Evolutionary conservation across 2,888 invertebrate genomes (phyloP).

Genomic region (Lycocerus yunnanus): DNA sequence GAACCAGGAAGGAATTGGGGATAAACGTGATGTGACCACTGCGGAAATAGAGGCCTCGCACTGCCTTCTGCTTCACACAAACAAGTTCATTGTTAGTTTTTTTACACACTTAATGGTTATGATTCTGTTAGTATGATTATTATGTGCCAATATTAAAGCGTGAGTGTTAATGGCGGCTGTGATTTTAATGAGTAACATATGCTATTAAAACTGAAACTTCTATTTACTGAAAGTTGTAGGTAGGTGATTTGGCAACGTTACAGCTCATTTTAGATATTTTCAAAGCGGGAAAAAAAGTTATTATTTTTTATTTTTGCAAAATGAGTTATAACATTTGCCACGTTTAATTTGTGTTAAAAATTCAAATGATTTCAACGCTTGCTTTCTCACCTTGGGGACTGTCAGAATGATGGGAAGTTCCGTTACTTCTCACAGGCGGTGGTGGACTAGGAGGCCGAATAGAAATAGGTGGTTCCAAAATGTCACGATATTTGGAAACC

Average conservation of each 20-base stretch:
- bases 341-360: background rate
- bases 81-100: conserved; percentile 28
- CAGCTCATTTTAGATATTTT: background rate
- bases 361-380: conserved; percentile 31
- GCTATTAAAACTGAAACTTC: background rate
- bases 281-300: background rate
- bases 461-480: conserved; percentile 89
- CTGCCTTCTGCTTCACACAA: conserved; percentile 54
- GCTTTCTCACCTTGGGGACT: conserved; percentile 63
- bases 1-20: conserved; percentile 92
- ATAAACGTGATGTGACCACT: conserved; percentile 94
- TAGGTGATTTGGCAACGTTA: background rate
- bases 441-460: conserved; percentile 69
- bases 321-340: background rate
- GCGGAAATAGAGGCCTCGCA: conserved; percentile 86
- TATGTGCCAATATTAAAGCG: conserved; percentile 34
- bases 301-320: background rate
- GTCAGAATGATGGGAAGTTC: conserved; percentile 59
- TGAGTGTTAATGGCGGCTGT: conserved; percentile 33
- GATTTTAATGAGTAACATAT: conserved; percentile 20
- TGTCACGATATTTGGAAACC: conserved; percentile 99
- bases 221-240: background rate
- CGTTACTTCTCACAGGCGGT: conserved; percentile 60
- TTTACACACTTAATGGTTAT: conserved; percentile 4
- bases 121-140: background rate